Conservation (phyloP, 2,888 invertebrate species). For the Villa cingulata region DNA sequence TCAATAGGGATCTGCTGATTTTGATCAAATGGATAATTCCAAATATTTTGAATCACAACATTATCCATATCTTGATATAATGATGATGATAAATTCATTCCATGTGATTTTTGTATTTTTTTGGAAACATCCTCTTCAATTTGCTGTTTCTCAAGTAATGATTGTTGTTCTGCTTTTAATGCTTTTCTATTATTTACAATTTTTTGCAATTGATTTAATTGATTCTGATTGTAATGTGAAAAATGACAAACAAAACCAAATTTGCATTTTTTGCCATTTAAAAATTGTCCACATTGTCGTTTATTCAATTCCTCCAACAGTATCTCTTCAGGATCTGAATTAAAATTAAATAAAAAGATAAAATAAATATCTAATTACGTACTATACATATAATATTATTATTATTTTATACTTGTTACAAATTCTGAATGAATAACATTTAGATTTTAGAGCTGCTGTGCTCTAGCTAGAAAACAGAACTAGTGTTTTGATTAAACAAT, state of each 20-base stretch:
- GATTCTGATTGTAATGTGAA: slow-evolving; percentile 23
- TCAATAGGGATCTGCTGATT: background rate
- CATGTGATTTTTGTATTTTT: too few species aligned
- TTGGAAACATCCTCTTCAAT: background rate
- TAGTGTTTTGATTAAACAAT: too few species aligned
- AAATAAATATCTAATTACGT: background rate
- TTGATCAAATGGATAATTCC: background rate
- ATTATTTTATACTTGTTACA: too few species aligned
- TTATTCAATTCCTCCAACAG: slow-evolving; percentile 14
- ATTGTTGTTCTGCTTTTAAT: background rate
- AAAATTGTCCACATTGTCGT: slow-evolving; percentile 22
- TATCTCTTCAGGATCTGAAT: slow-evolving; percentile 14
- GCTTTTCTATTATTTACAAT: background rate
- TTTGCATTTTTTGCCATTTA: slow-evolving; percentile 23
- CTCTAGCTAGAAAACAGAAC: too few species aligned
- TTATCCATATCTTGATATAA: background rate
- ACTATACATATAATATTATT: background rate
- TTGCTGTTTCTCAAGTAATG: background rate
- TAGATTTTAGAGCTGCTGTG: too few species aligned
- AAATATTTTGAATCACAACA: slow-evolving; percentile 5
- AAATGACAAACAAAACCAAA: slow-evolving; percentile 28
- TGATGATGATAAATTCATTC: too few species aligned
- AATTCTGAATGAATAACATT: too few species aligned
- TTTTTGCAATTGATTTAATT: slow-evolving; percentile 21
- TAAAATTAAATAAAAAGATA: background rate